Evolutionary conservation across 2,888 invertebrate genomes (phyloP).

Genomic region (Hyalella azteca): DNA sequence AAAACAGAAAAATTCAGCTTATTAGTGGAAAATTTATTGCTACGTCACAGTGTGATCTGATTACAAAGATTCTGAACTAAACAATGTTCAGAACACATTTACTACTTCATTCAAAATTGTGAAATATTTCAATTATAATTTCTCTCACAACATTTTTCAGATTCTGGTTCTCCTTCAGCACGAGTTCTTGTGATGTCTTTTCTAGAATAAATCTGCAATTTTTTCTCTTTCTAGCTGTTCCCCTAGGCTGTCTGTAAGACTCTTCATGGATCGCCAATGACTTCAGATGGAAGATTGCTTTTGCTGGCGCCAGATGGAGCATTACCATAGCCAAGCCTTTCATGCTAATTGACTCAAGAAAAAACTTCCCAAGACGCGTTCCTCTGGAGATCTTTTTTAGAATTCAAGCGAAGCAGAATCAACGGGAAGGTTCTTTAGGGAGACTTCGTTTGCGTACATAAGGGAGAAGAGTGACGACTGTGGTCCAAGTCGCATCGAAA

Average conservation of each 20-base stretch:
- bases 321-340: constrained; percentile 36
- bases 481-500: too few species aligned
- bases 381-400: not conserved
- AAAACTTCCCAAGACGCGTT: not conserved
- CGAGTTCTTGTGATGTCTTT: too few species aligned
- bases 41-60: too few species aligned
- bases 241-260: too few species aligned
- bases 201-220: constrained; percentile 1
- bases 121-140: too few species aligned
- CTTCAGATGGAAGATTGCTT: constrained; percentile 33
- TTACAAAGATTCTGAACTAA: too few species aligned
- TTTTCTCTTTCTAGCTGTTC: not conserved
- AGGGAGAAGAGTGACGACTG: not conserved
- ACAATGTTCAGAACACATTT: too few species aligned
- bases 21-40: too few species aligned
- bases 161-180: too few species aligned
- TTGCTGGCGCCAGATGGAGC: constrained; percentile 12
- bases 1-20: too few species aligned
- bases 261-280: constrained; percentile 12
- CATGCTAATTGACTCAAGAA: constrained; percentile 32
- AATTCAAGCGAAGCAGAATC: not conserved
- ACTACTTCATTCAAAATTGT: too few species aligned
- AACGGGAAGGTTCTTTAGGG: not conserved
- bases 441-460: not conserved
- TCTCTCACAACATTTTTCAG: too few species aligned